phyloP scores from a whole-genome alignment of 2,888 invertebrate species.

The Cantharis nigra region DNA sequence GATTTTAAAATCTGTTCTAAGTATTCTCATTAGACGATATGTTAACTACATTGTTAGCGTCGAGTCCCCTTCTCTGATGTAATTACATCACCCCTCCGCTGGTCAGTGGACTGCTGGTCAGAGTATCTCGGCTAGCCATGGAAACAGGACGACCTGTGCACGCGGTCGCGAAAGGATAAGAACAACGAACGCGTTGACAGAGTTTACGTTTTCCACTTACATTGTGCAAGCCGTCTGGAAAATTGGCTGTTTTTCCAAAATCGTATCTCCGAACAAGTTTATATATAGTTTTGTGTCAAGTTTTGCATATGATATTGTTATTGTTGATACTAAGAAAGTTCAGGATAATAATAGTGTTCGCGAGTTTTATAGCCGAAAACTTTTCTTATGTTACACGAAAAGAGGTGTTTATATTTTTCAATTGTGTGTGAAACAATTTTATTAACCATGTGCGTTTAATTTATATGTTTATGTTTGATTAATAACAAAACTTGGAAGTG shows the following conservation, averaged over 20 bases:
- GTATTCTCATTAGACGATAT: conserved; percentile 49
- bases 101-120: conserved; percentile 57
- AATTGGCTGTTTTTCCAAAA: neutral
- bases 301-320: neutral
- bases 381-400: neutral
- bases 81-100: conserved; percentile 54
- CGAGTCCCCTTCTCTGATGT: conserved; percentile 47
- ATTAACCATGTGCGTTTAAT: neutral
- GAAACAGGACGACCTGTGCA: conserved; percentile 49
- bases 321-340: neutral
- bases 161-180: conserved; percentile 43
- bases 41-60: conserved; percentile 55
- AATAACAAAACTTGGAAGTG: conserved; percentile 17
- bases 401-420: neutral
- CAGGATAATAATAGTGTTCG: conserved; percentile 3
- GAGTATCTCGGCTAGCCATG: conserved; percentile 55
- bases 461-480: conserved; percentile 1
- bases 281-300: neutral
- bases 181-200: conserved; percentile 33
- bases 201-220: conserved; percentile 34
- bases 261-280: neutral
- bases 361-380: neutral
- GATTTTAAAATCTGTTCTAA: conserved; percentile 18
- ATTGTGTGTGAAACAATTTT: conserved; percentile 3
- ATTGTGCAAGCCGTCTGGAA: conserved; percentile 30